Evolutionary conservation across 2,888 invertebrate species (phyloP), one percentile per base, ranked within the genome.

Genomic region (Sicus ferrugineus): DNA sequence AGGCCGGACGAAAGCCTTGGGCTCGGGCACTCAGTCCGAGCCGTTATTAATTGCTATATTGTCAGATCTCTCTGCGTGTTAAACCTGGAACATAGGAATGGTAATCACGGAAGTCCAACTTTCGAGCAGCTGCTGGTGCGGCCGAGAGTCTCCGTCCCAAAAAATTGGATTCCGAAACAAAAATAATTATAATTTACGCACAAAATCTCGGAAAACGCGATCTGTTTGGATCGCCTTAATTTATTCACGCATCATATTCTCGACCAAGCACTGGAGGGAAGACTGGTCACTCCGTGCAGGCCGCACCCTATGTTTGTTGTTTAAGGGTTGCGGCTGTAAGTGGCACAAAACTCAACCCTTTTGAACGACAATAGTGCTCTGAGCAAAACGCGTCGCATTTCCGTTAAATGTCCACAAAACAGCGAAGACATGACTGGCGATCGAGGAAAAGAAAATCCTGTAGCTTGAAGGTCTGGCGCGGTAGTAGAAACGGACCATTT

Each of bases 291-390:
- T 31, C 34, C 34, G 16, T n/a, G 16, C 48, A 28, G 42, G 50
- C 31, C 19, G 31, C 19, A 48, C 19, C 30, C 26, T 28, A n/a
- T 14, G 30, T 26, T 23, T 23, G 54, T 54, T 31, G 50, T 31
- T 31, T 31, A 64, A 23, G 64, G 64, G 31, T 50, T 50, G 64
- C 64, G 64, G 28, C 61, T 42, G 42, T 23, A 38, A 26, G 16
- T 14, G n/a, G 21, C 23, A 42, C 7, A 28, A 28, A 54, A 54
- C 23, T 23, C 14, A 54, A 54, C 14, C 23, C 3, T 16, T 26
- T 54, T 14, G 9, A 46, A 54, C 16, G 28, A 28, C 48, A 14
- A 28, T 30, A 28, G n/a, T 11, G 16, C 48, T n/a, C 5, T 14
- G 26, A 6, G 9, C 23, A n/a, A 6, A 50, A 65, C 4, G 34